A percentile compares a stretch with the other conserved stretches of the same genome.
These are phyloP conservation scores for Bradynema listronoti DNA, from an alignment of 1,140 invertebrate genomes.

Conservation along the genomic window DNA sequence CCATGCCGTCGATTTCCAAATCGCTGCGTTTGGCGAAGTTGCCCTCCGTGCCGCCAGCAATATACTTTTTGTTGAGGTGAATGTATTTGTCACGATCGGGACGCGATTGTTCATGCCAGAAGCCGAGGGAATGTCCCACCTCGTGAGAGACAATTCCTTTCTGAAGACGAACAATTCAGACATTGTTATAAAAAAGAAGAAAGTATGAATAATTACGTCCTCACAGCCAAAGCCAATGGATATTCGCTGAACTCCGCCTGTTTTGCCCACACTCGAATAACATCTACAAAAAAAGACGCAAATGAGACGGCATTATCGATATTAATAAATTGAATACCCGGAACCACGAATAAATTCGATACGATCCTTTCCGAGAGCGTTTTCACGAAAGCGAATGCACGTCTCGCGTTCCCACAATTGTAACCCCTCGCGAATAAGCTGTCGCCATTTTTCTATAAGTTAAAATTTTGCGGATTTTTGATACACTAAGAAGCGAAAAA, in stretches of 20 bases:
- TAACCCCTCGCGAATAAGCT: conserved; percentile 46
- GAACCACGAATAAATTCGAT: conserved; percentile 52
- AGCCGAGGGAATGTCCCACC: conserved; percentile 61
- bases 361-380: conserved; percentile 41
- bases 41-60: conserved; percentile 50
- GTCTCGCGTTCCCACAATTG: conserved; percentile 52
- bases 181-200: not conserved
- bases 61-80: conserved; percentile 46
- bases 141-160: conserved; percentile 59
- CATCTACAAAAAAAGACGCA: conserved; percentile 38
- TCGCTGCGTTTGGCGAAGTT: conserved; percentile 46
- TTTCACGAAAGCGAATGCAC: conserved; percentile 47
- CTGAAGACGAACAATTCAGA: conserved; percentile 22
- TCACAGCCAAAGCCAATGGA: conserved; percentile 56
- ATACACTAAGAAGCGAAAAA: not conserved
- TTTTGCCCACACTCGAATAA: conserved; percentile 53
- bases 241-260: conserved; percentile 50
- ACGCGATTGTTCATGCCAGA: conserved; percentile 61
- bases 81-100: conserved; percentile 58
- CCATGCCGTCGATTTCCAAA: conserved; percentile 52
- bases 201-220: conserved; percentile 45
- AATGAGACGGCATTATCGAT: not conserved
- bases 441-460: conserved; percentile 48
- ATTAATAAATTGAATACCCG: conserved; percentile 39
- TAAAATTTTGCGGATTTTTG: not conserved